These are phyloP conservation scores for Eidolon helvum DNA, from an alignment of 2,113 vertebrate species.

Conservation along the genomic window DNA sequence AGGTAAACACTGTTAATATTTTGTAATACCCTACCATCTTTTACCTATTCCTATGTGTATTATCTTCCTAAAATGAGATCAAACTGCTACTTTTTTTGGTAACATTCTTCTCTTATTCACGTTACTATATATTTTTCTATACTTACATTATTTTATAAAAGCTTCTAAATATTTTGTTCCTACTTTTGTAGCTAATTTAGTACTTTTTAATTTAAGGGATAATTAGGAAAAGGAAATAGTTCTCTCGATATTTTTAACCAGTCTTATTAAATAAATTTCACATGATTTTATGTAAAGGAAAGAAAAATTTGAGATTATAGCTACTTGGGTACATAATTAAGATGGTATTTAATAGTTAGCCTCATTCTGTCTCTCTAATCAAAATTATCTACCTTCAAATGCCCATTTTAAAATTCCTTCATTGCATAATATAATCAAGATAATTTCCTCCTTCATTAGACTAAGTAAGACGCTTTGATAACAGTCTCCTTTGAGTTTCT, in stretches of 20 bases:
- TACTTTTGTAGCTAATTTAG: neutral
- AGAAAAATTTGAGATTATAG: slow-evolving; percentile 26
- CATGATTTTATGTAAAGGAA: slow-evolving; percentile 2
- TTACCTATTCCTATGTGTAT: neutral
- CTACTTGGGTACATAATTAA: slow-evolving; percentile 25
- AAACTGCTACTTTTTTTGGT: neutral
- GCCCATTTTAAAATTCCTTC: slow-evolving; percentile 19
- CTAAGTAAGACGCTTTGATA: slow-evolving; percentile 31
- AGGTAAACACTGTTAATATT: neutral
- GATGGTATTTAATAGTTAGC: slow-evolving; percentile 21
- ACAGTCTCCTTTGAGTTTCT: slow-evolving; percentile 10
- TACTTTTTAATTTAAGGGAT: neutral
- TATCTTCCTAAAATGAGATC: neutral
- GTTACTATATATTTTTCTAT: neutral
- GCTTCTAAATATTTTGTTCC: neutral
- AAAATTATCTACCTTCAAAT: slow-evolving; percentile 51
- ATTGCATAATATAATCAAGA: slow-evolving; percentile 42
- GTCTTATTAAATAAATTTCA: neutral
- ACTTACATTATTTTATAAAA: neutral
- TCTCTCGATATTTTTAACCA: slow-evolving; percentile 25
- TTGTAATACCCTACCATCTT: neutral
- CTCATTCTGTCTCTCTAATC: slow-evolving; percentile 51
- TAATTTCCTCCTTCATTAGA: slow-evolving; percentile 47
- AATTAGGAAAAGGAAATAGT: neutral
- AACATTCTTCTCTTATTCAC: neutral